phyloP scores from a whole-genome alignment of 2,113 vertebrate species.

The Procapra przewalskii region DNA sequence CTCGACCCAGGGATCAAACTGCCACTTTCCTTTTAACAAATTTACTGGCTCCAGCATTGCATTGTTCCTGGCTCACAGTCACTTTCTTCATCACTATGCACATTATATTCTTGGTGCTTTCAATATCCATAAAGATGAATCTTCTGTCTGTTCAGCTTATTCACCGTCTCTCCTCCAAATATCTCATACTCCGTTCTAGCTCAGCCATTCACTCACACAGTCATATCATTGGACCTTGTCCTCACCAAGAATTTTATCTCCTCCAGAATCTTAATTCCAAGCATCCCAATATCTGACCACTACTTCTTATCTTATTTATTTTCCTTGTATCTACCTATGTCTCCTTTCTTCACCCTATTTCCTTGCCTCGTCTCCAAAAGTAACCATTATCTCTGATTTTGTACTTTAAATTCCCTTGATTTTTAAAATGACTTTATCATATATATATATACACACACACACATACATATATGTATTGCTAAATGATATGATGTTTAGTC shows the following conservation, averaged over 20 bases:
- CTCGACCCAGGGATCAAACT: neutral
- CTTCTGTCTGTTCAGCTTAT: neutral
- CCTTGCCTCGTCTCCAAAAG: neutral
- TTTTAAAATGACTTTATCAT: neutral
- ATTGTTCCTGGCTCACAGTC: neutral
- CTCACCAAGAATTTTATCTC: neutral
- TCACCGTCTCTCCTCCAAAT: too few relatives aligned
- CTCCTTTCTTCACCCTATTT: neutral
- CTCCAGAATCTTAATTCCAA: neutral
- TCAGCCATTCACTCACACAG: neutral
- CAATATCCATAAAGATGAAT: neutral
- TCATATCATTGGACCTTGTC: neutral
- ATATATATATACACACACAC: neutral
- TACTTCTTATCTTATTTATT: neutral
- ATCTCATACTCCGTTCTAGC: neutral
- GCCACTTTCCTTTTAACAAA: neutral
- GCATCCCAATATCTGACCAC: neutral
- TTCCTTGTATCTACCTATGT: neutral
- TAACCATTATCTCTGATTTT: neutral
- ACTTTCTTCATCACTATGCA: neutral
- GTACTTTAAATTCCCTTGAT: neutral
- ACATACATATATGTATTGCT: neutral
- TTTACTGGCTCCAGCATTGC: neutral
- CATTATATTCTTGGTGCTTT: neutral
- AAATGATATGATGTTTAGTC: neutral